These are phyloP conservation scores for Hemibagrus wyckioides DNA, from an alignment of 2,113 vertebrate genomes.

Conservation along the genomic window DNA sequence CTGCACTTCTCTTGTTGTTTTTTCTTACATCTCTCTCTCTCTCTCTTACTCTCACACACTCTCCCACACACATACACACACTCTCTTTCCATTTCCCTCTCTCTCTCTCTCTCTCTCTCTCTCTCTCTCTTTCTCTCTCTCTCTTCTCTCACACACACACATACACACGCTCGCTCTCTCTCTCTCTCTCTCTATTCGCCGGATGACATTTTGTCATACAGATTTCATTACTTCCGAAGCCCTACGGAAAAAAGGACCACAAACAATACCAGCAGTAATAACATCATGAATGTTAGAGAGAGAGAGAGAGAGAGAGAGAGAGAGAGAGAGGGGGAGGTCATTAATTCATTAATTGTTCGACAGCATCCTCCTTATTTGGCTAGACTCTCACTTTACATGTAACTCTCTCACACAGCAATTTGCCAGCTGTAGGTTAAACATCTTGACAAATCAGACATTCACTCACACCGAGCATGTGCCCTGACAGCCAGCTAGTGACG, in stretches of 20 bases:
- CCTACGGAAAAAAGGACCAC: background rate
- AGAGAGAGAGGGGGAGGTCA: background rate
- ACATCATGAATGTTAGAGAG: background rate
- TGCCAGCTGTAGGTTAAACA: background rate
- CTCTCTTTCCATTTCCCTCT: background rate
- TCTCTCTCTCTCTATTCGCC: background rate
- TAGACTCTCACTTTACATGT: background rate
- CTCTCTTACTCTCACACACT: conserved; percentile 6
- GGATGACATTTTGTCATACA: background rate
- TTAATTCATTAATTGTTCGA: background rate
- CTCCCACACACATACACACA: background rate
- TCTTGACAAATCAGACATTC: background rate
- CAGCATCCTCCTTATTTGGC: background rate
- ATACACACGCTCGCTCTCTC: background rate
- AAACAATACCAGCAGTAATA: background rate
- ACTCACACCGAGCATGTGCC: background rate
- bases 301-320: background rate
- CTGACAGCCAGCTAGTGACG: background rate
- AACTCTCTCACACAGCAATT: background rate
- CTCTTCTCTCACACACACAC: background rate
- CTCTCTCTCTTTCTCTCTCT: background rate
- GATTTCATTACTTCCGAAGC: background rate
- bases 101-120: background rate
- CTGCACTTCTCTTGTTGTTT: conserved; percentile 47
- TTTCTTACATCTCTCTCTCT: background rate